These are phyloP conservation scores for Plebejus argus DNA, from an alignment of 2,888 invertebrate genomes.

Conservation along the genomic window DNA sequence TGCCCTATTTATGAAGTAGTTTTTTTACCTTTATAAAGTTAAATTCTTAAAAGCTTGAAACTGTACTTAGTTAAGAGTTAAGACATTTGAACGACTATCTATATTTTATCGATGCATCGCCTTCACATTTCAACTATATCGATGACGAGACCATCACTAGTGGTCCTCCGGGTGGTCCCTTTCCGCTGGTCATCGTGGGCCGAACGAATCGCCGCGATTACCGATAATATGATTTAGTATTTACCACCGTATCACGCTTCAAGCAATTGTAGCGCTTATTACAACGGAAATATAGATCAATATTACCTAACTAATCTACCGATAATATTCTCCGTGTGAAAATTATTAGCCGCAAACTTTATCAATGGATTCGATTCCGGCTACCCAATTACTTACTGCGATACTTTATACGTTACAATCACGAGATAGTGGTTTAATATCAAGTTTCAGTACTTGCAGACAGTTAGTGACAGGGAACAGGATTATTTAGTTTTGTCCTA, in stretches of 20 bases:
- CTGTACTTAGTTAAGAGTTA: too few relatives aligned
- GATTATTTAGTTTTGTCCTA: not conserved
- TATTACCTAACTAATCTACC: not conserved
- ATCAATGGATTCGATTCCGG: conserved; percentile 19
- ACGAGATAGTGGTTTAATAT: conserved; percentile 6
- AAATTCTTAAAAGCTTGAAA: too few relatives aligned
- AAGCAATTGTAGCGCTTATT: not conserved
- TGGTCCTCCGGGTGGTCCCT: conserved; percentile 23
- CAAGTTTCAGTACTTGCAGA: not conserved
- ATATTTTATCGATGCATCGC: not conserved
- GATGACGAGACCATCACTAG: not conserved
- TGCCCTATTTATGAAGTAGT: too few relatives aligned
- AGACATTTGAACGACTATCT: not conserved
- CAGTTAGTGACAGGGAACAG: not conserved
- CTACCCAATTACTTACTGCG: conserved; percentile 23
- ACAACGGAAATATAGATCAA: not conserved
- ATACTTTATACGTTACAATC: conserved; percentile 15
- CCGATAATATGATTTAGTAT: conserved; percentile 27
- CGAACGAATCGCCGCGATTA: conserved; percentile 18
- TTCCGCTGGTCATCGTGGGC: conserved; percentile 28
- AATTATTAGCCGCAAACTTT: conserved; percentile 25
- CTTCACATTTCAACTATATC: not conserved
- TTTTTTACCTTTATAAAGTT: too few relatives aligned
- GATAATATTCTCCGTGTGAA: conserved; percentile 24
- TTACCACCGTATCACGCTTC: conserved; percentile 8